phyloP scores from a whole-genome alignment of 2,888 invertebrate genomes.

The Tiliacea aurago region DNA sequence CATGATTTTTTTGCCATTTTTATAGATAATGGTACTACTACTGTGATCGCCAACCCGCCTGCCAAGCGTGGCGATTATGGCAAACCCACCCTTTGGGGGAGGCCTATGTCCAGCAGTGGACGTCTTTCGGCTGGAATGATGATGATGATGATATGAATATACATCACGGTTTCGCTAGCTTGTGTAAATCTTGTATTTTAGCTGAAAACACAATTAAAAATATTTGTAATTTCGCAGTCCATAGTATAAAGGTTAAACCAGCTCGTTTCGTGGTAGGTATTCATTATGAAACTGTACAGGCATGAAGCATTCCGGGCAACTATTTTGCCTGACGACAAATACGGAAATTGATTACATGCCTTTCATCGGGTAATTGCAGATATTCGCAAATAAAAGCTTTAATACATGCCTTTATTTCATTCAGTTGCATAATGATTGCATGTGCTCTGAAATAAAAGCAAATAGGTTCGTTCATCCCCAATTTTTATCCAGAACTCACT shows the following conservation, averaged over 20 bases:
- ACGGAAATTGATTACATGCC: neutral
- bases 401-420: neutral
- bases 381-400: conserved; percentile 17
- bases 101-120: too few relatives aligned
- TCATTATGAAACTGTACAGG: neutral
- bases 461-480: neutral
- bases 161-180: too few relatives aligned
- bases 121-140: too few relatives aligned
- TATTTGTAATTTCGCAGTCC: neutral
- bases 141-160: too few relatives aligned
- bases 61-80: too few relatives aligned
- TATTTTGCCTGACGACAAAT: conserved; percentile 10
- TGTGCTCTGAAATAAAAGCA: neutral
- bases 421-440: conserved; percentile 5
- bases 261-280: conserved; percentile 2
- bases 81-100: too few relatives aligned
- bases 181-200: too few relatives aligned
- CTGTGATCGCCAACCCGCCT: too few relatives aligned
- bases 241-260: neutral
- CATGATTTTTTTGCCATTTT: too few relatives aligned
- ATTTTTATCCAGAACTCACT: neutral
- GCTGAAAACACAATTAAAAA: neutral
- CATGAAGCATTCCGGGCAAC: neutral
- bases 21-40: too few relatives aligned
- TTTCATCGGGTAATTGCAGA: conserved; percentile 24